Evolutionary conservation across 2,888 invertebrate genomes (phyloP).

Genomic region (Leptopilina syphax): DNA sequence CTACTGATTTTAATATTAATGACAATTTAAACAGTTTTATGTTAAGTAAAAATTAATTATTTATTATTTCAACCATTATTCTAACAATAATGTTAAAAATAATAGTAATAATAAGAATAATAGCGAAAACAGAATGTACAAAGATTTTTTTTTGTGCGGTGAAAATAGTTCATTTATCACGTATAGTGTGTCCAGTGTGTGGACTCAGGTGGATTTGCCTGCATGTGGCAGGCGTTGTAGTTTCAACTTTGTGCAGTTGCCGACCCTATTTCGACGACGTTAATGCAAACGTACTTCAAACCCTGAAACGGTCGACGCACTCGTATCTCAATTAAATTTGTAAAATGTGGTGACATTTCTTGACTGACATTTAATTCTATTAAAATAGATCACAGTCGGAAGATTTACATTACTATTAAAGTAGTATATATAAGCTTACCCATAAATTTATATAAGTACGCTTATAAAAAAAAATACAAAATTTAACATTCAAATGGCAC

Average conservation of each 20-base stretch:
- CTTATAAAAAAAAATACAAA: no score
- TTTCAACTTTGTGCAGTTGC: slow-evolving; percentile 9
- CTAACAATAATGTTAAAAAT: neutral
- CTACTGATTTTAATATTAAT: no score
- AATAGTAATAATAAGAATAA: neutral
- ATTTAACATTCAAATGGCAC: no score
- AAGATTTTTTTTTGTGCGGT: neutral
- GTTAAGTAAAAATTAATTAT: no score
- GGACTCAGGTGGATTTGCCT: slow-evolving; percentile 1
- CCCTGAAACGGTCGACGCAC: slow-evolving; percentile 3
- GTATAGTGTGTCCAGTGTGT: neutral
- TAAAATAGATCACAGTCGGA: neutral
- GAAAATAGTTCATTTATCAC: neutral
- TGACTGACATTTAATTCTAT: slow-evolving; percentile 9
- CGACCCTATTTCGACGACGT: slow-evolving; percentile 5
- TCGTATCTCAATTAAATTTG: slow-evolving; percentile 9
- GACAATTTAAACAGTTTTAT: no score
- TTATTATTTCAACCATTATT: no score
- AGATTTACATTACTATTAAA: neutral
- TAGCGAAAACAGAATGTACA: neutral
- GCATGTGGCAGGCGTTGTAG: slow-evolving; percentile 10
- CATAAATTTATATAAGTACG: no score
- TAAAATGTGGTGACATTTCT: slow-evolving; percentile 11
- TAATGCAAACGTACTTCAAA: slow-evolving; percentile 5
- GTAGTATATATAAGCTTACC: neutral